Conservation (phyloP, 2,888 invertebrate species). For the Harmothoe impar region DNA sequence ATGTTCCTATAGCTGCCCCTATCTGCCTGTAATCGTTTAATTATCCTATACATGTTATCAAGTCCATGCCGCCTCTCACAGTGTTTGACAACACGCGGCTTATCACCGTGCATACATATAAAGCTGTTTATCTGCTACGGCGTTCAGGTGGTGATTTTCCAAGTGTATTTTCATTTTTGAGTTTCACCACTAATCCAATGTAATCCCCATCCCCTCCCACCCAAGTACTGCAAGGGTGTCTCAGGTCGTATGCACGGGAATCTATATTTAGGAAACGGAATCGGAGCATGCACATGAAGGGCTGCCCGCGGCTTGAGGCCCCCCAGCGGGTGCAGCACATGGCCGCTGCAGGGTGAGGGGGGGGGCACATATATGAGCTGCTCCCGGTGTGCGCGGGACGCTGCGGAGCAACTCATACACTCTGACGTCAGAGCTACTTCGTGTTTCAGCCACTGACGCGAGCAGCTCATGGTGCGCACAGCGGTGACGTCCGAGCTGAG, state of each 20-base stretch:
- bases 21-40: too few relatives aligned
- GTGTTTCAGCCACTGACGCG: slow-evolving; percentile 6
- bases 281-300: neutral
- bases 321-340: neutral
- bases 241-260: neutral
- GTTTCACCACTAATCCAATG: neutral
- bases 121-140: neutral
- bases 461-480: neutral
- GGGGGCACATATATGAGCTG: slow-evolving; percentile 1
- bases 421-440: slow-evolving; percentile 39
- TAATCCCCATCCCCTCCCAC: neutral
- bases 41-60: too few relatives aligned
- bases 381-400: slow-evolving; percentile 17
- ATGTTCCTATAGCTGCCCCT: too few relatives aligned
- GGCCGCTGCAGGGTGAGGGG: neutral
- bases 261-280: neutral
- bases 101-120: neutral
- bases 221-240: neutral
- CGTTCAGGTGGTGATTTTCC: too few relatives aligned
- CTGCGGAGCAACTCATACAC: neutral
- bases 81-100: too few relatives aligned
- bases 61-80: too few relatives aligned
- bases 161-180: neutral
- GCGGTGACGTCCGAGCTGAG: slow-evolving; percentile 7
- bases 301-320: neutral